Percentiles rank a stretch among this genome's conserved stretches.
phyloP scores from a whole-genome alignment of 2,113 vertebrate species.

The Poicephalus meyeri region DNA sequence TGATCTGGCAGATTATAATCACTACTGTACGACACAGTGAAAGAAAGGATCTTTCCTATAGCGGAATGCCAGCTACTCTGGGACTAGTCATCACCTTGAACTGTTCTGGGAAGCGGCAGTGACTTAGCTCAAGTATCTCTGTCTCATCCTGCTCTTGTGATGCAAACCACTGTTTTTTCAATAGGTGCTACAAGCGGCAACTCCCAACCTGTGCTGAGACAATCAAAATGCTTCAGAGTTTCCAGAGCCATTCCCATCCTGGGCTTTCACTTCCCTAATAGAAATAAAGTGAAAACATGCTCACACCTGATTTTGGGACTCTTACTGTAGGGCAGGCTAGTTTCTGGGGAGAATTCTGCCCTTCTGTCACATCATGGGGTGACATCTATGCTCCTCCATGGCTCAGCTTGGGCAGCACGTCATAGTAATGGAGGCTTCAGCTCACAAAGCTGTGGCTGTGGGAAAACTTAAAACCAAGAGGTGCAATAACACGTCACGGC shows the following conservation, averaged over 20 bases:
- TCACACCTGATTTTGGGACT: neutral
- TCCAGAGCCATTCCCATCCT: neutral
- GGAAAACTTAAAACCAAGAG: neutral
- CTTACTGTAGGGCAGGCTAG: neutral
- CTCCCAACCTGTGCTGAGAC: conserved; percentile 16
- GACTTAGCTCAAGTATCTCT: conserved; percentile 18
- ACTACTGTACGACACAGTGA: neutral
- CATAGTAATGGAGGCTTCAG: neutral
- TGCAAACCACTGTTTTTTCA: conserved; percentile 37
- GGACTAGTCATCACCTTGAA: conserved; percentile 27
- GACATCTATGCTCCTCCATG: accelerated
- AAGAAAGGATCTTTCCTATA: neutral
- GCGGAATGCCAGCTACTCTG: neutral
- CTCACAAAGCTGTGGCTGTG: neutral
- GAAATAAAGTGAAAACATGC: neutral
- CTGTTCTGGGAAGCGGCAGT: neutral
- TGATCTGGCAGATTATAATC: conserved; percentile 45
- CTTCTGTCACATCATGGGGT: neutral
- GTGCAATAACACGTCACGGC: neutral
- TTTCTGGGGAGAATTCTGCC: neutral
- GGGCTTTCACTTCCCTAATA: neutral
- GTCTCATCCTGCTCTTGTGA: conserved; percentile 29
- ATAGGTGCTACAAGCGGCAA: neutral
- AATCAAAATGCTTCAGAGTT: neutral
- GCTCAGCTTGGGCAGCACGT: neutral